These are phyloP conservation scores for Otis tarda DNA, from an alignment of 2,113 vertebrate species.

Conservation along the genomic window DNA sequence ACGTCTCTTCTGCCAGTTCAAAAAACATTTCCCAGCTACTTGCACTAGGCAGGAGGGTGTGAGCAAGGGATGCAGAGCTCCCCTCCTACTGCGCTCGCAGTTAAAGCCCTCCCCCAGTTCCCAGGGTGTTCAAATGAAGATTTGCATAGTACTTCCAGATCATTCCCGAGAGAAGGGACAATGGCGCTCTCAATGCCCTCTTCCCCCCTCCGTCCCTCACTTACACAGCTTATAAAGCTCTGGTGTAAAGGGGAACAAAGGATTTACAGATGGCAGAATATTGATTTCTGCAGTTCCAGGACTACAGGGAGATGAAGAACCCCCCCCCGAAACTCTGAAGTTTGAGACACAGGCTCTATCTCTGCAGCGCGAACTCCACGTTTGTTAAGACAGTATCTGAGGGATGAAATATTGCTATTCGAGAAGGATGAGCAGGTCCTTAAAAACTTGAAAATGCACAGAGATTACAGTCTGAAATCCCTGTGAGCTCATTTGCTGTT, in stretches of 20 bases:
- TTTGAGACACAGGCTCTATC: not conserved
- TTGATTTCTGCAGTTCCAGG: slow-evolving; percentile 27
- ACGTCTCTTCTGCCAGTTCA: not conserved
- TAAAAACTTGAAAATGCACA: not conserved
- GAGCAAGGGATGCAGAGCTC: not conserved
- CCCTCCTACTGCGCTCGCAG: slow-evolving; percentile 38
- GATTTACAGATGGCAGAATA: slow-evolving; percentile 59
- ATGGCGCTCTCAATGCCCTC: slow-evolving; percentile 25
- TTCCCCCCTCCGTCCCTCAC: not conserved
- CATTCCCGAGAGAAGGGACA: slow-evolving; percentile 54
- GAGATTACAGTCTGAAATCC: slow-evolving; percentile 25
- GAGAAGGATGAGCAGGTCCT: not conserved
- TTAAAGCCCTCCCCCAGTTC: slow-evolving; percentile 63
- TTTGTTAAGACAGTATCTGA: not conserved
- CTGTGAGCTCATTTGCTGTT: not conserved
- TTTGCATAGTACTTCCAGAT: slow-evolving; percentile 68
- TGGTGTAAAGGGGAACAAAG: slow-evolving; percentile 51
- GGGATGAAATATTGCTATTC: not conserved
- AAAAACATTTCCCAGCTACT: not conserved
- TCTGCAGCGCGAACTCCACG: not conserved
- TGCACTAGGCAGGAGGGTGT: not conserved
- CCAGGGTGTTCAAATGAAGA: slow-evolving; percentile 71
- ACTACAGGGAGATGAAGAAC: not conserved
- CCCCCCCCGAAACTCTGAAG: slow-evolving; percentile 17
- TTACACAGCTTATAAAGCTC: slow-evolving; percentile 34